Evolutionary conservation across 2,797 vertebrate species (phyloP).

Genomic region (Pogonophryne albipinna): DNA sequence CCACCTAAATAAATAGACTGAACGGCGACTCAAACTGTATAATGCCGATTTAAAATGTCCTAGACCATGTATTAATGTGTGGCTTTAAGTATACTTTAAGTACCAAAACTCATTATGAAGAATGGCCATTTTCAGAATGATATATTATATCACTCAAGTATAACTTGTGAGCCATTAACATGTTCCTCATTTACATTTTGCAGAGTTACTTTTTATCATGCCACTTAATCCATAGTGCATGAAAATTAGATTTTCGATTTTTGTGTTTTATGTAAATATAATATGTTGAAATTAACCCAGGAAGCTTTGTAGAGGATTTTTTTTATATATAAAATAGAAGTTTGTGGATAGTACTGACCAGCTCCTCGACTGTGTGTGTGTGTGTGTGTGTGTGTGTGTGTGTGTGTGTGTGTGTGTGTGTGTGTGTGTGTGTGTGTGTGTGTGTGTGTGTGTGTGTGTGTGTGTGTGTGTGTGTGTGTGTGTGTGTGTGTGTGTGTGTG

Average conservation of each 20-base stretch:
- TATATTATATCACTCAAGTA: too few species aligned
- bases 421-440: background rate
- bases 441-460: background rate
- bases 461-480: background rate
- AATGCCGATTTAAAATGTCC: too few species aligned
- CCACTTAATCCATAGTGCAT: background rate
- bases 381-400: background rate
- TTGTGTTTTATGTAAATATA: too few species aligned
- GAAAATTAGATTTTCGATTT: background rate
- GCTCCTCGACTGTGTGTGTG: background rate
- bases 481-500: background rate
- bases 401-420: background rate
- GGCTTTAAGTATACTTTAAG: too few species aligned
- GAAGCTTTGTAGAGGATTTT: background rate
- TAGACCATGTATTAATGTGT: too few species aligned
- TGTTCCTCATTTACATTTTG: background rate
- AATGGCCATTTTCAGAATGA: too few species aligned
- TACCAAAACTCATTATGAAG: too few species aligned
- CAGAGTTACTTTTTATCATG: background rate
- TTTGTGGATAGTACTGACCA: constrained; percentile 56
- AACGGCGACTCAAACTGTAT: too few species aligned
- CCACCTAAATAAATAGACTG: background rate
- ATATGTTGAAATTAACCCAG: too few species aligned
- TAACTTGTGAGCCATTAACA: background rate
- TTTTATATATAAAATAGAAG: constrained; percentile 14